Percentiles rank a stretch among this genome's conserved stretches.
Evolutionary conservation across 2,113 vertebrate species (phyloP).

Genomic region (Xenus cinereus): DNA sequence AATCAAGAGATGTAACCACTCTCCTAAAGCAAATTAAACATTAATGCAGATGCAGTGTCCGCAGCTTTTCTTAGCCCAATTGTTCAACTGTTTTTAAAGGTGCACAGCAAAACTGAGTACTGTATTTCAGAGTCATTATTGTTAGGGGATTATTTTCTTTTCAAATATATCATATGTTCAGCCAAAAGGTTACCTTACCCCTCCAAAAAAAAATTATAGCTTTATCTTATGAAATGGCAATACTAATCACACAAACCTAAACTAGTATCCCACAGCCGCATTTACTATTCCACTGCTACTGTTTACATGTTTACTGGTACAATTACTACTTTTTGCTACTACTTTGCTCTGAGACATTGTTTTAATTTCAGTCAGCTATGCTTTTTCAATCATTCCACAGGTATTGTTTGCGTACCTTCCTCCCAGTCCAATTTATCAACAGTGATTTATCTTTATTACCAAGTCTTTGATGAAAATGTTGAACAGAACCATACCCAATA

Average conservation of each 20-base stretch:
- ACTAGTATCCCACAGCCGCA: neutral
- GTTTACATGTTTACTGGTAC: neutral
- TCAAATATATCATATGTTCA: neutral
- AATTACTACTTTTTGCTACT: neutral
- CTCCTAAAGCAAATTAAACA: neutral
- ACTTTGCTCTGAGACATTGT: neutral
- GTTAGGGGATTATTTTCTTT: neutral
- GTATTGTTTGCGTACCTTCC: neutral
- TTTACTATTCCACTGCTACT: neutral
- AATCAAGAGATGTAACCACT: accelerated
- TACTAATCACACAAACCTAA: neutral
- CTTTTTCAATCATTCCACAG: neutral
- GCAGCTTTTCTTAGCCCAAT: neutral
- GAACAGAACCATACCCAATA: neutral
- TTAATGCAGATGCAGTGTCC: accelerated
- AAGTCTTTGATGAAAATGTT: neutral
- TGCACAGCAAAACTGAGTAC: neutral
- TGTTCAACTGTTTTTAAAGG: neutral
- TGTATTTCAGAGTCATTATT: neutral
- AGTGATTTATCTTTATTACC: neutral
- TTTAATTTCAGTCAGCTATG: neutral
- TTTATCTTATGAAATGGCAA: neutral
- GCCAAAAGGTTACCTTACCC: neutral
- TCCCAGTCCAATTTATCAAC: neutral
- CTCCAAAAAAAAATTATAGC: accelerated